phyloP scores from a whole-genome alignment of 2,888 invertebrate species.

The Neoscelio sp. region DNA sequence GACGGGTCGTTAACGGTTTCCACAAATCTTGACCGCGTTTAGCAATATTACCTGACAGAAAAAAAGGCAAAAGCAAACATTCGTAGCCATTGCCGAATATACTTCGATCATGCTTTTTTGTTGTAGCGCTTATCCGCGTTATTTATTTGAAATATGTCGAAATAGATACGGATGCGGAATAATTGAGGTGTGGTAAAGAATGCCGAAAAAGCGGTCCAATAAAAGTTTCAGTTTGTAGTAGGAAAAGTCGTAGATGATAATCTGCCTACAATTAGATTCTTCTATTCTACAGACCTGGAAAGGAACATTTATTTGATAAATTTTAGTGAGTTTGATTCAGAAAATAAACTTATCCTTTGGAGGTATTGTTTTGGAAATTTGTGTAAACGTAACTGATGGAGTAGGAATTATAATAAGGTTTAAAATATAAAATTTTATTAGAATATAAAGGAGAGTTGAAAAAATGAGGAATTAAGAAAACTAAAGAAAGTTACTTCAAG shows the following conservation, averaged over 20 bases:
- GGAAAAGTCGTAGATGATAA: conserved; percentile 61
- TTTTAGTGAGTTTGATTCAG: conserved; percentile 4
- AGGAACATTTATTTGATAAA: conserved; percentile 29
- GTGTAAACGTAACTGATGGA: too few species aligned
- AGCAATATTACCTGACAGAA: conserved; percentile 42
- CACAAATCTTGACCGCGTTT: conserved; percentile 50
- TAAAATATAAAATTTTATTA: too few species aligned
- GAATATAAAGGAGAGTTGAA: too few species aligned
- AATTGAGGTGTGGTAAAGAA: conserved; percentile 39
- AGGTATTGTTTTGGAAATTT: too few species aligned
- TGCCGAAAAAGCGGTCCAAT: too few species aligned
- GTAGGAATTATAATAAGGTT: too few species aligned
- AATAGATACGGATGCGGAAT: conserved; percentile 38
- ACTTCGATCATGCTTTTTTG: conserved; percentile 32
- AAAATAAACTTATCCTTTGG: too few species aligned
- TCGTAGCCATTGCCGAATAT: conserved; percentile 58
- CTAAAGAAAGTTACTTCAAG: too few species aligned
- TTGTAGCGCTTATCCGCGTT: background rate
- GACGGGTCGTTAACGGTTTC: conserved; percentile 51
- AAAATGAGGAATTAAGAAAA: too few species aligned
- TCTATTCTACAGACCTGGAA: conserved; percentile 53
- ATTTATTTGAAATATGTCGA: conserved; percentile 63
- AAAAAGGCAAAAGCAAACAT: conserved; percentile 45
- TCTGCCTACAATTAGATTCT: conserved; percentile 51
- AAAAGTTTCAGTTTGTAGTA: conserved; percentile 47